Evolutionary conservation across 2,113 vertebrate species (phyloP), one percentile per base, ranked within the genome.

Genomic region (Heliornis fulica): DNA sequence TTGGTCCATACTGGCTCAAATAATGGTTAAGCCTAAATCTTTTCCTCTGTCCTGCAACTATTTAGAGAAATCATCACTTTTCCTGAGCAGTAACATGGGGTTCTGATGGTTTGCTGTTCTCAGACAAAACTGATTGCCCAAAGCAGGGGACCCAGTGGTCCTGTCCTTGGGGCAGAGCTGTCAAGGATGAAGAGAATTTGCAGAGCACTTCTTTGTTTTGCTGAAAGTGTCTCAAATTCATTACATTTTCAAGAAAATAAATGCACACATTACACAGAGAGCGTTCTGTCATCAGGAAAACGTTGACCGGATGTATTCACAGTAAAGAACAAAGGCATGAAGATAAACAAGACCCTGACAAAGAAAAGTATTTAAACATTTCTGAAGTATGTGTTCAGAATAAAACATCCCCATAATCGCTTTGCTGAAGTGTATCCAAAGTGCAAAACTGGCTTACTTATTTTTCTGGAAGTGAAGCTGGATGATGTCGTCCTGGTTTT

Each of bases 121-220:
- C 78, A 84, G 53, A 72, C 78, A 92, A 83, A 89, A 91, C 29
- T 1, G 1, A 28, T 36, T 93, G 70, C 66, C 66, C 61, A 72
- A 68, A 85, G 53, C 84, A 82, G 56, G 43, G 74, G 70, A 45
- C 17, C 53, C 61, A 83, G 1, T 32, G 43, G 59, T 85, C 26
- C 22, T 83, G 19, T 96, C 87, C 41, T 89, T 93, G 45, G 50
- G 75, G 53, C 61, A 96, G 78, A 91, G 57, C 78, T 95, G 85
- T 93, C 92, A 95, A 76, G 82, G 85, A 76, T 65, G 17, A 72
- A 65, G 94, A 97, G 61, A 90, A 76, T 87, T 90, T 85, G 75
- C 85, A 94, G 87, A 96, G 60, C 82, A 43, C n/a, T 91, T 63
- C 70, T 95, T 94, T 95, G 90, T 93, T 94, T 90, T 53, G 29